phyloP scores from a whole-genome alignment of 2,113 vertebrate genomes.

The Paralichthys olivaceus region DNA sequence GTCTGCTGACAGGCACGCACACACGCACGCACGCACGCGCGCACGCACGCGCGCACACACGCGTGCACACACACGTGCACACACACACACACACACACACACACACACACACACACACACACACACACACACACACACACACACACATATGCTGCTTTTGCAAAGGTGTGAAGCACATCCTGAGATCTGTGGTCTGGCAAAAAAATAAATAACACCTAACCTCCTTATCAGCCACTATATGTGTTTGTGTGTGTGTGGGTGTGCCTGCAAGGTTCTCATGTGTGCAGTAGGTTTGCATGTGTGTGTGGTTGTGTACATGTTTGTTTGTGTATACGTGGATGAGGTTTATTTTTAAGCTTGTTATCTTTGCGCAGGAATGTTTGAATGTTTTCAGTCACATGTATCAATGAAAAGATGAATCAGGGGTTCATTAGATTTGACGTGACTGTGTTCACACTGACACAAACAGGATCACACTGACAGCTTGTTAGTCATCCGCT shows the following conservation, averaged over 20 bases:
- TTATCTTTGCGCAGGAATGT: slow-evolving; percentile 4
- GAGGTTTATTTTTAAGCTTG: background rate
- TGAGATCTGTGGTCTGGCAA: slow-evolving; percentile 4
- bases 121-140: too few relatives aligned
- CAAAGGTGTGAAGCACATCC: slow-evolving; percentile 56
- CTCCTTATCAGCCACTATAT: background rate
- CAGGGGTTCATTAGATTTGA: slow-evolving; percentile 35
- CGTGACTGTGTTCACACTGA: slow-evolving; percentile 24
- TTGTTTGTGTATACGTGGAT: background rate
- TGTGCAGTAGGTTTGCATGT: background rate
- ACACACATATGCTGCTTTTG: slow-evolving; percentile 16
- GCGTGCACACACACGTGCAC: too few relatives aligned
- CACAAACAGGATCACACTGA: slow-evolving; percentile 39
- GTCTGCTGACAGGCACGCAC: too few relatives aligned
- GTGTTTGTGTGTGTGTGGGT: too few relatives aligned
- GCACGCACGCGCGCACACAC: too few relatives aligned
- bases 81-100: too few relatives aligned
- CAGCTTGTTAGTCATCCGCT: slow-evolving; percentile 49
- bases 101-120: too few relatives aligned
- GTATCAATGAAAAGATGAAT: slow-evolving; percentile 34
- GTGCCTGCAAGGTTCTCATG: too few relatives aligned
- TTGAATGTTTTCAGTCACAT: background rate
- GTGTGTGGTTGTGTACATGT: background rate
- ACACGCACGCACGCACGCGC: too few relatives aligned
- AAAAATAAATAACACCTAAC: slow-evolving; percentile 25